Conservation (phyloP, 2,797 vertebrate species). For the Lepilemur ruficaudatus region DNA sequence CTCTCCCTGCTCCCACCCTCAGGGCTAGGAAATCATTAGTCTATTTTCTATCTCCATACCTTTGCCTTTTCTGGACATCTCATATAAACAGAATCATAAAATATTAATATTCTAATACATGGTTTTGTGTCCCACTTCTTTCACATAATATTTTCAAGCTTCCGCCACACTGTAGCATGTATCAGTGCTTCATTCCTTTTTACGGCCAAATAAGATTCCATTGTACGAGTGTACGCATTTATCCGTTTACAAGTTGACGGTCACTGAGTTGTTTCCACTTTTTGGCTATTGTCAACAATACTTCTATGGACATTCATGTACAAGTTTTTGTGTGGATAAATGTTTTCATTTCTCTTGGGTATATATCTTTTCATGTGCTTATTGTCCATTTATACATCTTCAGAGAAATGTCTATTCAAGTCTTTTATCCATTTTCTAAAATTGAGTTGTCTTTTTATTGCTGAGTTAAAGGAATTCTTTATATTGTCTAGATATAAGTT, state of each 20-base stretch:
- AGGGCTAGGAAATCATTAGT: neutral
- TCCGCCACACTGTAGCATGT: neutral
- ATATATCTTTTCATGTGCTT: neutral
- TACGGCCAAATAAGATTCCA: neutral
- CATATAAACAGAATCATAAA: neutral
- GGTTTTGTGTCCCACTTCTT: neutral
- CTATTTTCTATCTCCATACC: neutral
- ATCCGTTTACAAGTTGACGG: neutral
- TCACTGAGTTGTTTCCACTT: neutral
- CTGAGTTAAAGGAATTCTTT: neutral
- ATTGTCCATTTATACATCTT: neutral
- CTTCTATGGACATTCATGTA: neutral
- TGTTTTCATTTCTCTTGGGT: neutral
- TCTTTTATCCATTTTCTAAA: neutral
- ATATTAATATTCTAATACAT: no score
- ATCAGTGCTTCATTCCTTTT: neutral
- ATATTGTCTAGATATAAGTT: neutral
- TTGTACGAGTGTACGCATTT: neutral
- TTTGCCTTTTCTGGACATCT: neutral
- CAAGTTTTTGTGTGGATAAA: neutral
- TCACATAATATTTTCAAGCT: neutral
- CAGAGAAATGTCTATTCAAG: neutral
- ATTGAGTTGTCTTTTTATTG: neutral
- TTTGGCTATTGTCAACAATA: neutral
- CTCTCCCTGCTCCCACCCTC: neutral